Percentiles rank a stretch among this genome's conserved stretches.
Conservation (phyloP, 2,888 invertebrate genomes). For the Aporophyla nigra region DNA sequence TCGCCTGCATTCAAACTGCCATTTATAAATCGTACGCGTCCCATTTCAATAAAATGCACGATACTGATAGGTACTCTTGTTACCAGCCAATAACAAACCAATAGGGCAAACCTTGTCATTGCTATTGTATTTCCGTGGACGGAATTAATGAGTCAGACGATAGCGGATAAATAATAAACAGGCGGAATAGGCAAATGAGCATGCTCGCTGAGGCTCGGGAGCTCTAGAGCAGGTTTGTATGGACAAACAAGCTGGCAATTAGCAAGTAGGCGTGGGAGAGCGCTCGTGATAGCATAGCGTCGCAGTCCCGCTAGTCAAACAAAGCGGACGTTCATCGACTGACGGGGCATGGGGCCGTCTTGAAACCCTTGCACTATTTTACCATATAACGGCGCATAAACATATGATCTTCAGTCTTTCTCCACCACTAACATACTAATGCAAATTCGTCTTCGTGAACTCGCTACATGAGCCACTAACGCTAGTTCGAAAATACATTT, state of each 20-base stretch:
- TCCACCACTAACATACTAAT: conserved; percentile 48
- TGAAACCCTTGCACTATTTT: conserved; percentile 45
- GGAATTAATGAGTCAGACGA: conserved; percentile 52
- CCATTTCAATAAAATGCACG: conserved; percentile 33
- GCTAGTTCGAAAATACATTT: conserved; percentile 38
- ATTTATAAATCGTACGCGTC: neutral
- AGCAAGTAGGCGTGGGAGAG: conserved; percentile 74
- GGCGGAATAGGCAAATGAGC: conserved; percentile 52
- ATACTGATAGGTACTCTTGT: conserved; percentile 16
- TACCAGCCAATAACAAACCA: conserved; percentile 16
- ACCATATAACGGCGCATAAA: conserved; percentile 20
- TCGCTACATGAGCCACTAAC: conserved; percentile 29
- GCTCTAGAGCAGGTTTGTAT: conserved; percentile 63
- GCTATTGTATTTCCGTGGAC: conserved; percentile 47
- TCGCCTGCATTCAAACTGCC: neutral
- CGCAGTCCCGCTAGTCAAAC: conserved; percentile 82
- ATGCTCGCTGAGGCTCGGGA: conserved; percentile 51
- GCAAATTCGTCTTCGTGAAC: conserved; percentile 46
- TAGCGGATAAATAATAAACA: conserved; percentile 54
- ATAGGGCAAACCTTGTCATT: conserved; percentile 51
- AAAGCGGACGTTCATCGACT: conserved; percentile 77
- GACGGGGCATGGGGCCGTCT: conserved; percentile 27
- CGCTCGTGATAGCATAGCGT: conserved; percentile 62
- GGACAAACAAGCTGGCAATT: conserved; percentile 75
- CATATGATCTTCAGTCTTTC: conserved; percentile 49